These are phyloP conservation scores for Oscheius onirici DNA, from an alignment of 2,888 invertebrate genomes.

Conservation along the genomic window DNA sequence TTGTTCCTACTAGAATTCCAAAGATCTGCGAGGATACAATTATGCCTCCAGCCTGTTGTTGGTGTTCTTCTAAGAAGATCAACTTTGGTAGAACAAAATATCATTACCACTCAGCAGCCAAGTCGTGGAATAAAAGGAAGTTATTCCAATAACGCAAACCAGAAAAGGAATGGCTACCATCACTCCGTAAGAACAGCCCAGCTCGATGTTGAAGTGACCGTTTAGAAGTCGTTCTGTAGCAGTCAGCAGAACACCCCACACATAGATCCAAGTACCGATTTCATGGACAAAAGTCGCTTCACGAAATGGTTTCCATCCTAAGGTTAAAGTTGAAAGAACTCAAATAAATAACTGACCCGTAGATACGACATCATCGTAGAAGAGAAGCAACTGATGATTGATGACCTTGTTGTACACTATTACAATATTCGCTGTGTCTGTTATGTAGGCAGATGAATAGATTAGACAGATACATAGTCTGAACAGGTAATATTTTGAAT, in stretches of 20 bases:
- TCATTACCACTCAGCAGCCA: not conserved
- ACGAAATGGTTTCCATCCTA: not conserved
- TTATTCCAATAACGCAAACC: not conserved
- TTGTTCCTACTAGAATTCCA: not conserved
- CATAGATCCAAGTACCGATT: constrained; percentile 2
- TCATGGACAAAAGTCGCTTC: not conserved
- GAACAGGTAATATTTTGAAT: not conserved
- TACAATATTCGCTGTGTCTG: not conserved
- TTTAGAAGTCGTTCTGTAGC: not conserved
- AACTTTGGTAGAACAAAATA: not conserved
- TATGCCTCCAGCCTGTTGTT: not conserved
- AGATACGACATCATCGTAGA: not conserved
- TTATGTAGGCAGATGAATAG: not conserved
- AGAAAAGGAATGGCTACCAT: not conserved
- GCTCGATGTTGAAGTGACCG: not conserved
- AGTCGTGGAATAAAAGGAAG: constrained; percentile 1
- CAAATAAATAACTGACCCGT: not conserved
- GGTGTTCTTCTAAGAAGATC: not conserved
- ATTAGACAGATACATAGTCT: not conserved
- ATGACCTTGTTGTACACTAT: not conserved
- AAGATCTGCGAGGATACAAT: not conserved
- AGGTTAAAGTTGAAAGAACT: not conserved
- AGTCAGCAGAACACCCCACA: not conserved
- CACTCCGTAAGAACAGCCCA: not conserved
- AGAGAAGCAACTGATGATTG: not conserved